Evolutionary conservation across 1,140 invertebrate genomes (phyloP).

Genomic region (Pseudomyrmex sp.): DNA sequence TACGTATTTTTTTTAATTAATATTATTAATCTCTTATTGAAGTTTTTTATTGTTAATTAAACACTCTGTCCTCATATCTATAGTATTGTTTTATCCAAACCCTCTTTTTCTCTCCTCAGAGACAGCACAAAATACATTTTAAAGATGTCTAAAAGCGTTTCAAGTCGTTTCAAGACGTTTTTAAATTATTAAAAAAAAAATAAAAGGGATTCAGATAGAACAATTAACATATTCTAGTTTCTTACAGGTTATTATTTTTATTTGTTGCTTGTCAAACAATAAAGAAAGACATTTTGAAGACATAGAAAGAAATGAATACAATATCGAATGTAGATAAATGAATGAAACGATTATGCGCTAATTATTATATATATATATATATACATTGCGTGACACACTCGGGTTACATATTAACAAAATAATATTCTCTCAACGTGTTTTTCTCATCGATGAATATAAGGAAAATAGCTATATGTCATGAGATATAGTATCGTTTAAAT

Average conservation of each 20-base stretch:
- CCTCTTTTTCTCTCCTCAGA: too few species aligned
- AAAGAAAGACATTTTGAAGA: not conserved
- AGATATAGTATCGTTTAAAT: slow-evolving; percentile 23
- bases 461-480: slow-evolving; percentile 28
- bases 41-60: too few species aligned
- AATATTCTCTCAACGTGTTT: not conserved
- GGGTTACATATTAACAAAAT: slow-evolving; percentile 20
- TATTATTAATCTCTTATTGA: too few species aligned
- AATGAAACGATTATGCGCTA: slow-evolving; percentile 26
- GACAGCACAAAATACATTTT: too few species aligned
- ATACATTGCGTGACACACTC: not conserved
- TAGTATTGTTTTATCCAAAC: too few species aligned
- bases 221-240: too few species aligned
- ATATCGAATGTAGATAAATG: not conserved
- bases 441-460: slow-evolving; percentile 4
- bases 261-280: slow-evolving; percentile 21
- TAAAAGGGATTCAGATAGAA: too few species aligned
- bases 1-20: too few species aligned
- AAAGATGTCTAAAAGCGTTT: too few species aligned
- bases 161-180: too few species aligned
- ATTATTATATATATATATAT: not conserved
- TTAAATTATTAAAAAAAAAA: too few species aligned
- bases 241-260: not conserved
- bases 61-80: too few species aligned
- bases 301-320: slow-evolving; percentile 15